Percentiles rank a stretch among this genome's conserved stretches.
Evolutionary conservation across 1,140 invertebrate genomes (phyloP).

Genomic region (Aphaenogaster rudis): DNA sequence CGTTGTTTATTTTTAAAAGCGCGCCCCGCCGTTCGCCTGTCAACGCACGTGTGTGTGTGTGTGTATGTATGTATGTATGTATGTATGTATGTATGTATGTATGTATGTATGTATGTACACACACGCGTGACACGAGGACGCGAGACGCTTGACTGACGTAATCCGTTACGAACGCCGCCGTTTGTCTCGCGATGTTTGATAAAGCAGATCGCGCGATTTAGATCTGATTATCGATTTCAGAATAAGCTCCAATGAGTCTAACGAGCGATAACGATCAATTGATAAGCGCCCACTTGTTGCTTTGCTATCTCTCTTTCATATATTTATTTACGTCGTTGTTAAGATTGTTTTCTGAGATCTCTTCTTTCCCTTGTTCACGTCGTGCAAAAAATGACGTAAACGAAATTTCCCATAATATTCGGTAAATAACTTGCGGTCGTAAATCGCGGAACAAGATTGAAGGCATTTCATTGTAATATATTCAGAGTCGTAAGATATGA

Average conservation of each 20-base stretch:
- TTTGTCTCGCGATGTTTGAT: background rate
- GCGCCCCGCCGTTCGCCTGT: background rate
- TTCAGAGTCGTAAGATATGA: background rate
- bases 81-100: too few species aligned
- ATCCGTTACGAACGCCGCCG: background rate
- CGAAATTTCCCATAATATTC: background rate
- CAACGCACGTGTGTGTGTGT: background rate
- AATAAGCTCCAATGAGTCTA: background rate
- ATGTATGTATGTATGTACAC: background rate
- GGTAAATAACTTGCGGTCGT: background rate
- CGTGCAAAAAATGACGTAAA: background rate
- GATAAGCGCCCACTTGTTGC: background rate
- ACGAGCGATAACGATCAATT: background rate
- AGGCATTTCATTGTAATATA: background rate
- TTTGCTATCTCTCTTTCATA: background rate
- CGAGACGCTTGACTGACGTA: background rate
- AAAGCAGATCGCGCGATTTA: background rate
- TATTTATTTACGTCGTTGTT: background rate
- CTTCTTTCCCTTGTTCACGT: background rate
- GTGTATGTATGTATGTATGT: too few species aligned
- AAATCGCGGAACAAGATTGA: background rate
- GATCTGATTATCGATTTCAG: background rate
- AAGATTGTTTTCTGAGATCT: background rate
- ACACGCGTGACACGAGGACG: background rate
- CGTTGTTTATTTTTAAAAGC: conserved; percentile 49